Evolutionary conservation across 2,797 vertebrate genomes (phyloP).

Genomic region (Melanogrammus aeglefinus): DNA sequence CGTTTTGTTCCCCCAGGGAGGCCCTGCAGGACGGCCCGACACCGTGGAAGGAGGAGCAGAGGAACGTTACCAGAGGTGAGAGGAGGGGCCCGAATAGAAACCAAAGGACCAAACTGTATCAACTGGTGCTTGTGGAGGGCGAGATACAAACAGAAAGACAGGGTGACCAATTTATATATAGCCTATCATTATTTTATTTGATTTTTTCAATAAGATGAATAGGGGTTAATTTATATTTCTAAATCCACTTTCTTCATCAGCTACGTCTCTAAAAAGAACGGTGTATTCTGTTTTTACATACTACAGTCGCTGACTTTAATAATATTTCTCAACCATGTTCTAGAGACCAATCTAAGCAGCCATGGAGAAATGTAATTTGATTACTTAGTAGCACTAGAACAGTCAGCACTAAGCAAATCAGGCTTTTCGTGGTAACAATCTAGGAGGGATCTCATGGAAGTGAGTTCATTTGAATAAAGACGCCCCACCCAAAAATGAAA

Average conservation of each 20-base stretch:
- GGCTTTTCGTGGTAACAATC: background rate
- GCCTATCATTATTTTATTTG: too few species aligned
- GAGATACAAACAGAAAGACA: too few species aligned
- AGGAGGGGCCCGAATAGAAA: background rate
- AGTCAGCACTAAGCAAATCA: background rate
- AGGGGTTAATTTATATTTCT: background rate
- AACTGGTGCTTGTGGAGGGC: too few species aligned
- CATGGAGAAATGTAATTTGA: background rate
- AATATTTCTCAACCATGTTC: background rate
- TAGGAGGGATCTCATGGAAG: background rate
- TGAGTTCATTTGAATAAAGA: background rate
- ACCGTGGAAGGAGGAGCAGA: background rate
- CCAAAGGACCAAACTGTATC: background rate
- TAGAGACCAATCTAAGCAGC: background rate
- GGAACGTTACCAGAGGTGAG: background rate
- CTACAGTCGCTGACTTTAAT: background rate
- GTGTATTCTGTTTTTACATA: background rate
- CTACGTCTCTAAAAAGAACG: background rate
- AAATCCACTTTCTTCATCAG: background rate
- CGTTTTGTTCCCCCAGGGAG: constrained; percentile 85
- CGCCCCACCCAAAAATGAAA: background rate
- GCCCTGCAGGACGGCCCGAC: constrained; percentile 65
- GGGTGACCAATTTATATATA: too few species aligned
- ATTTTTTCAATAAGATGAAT: too few species aligned
- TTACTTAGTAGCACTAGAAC: background rate